A percentile compares a stretch with the other conserved stretches of the same genome.
phyloP scores from a whole-genome alignment of 2,888 invertebrate genomes.

The Acanthacorydalis orientalis region DNA sequence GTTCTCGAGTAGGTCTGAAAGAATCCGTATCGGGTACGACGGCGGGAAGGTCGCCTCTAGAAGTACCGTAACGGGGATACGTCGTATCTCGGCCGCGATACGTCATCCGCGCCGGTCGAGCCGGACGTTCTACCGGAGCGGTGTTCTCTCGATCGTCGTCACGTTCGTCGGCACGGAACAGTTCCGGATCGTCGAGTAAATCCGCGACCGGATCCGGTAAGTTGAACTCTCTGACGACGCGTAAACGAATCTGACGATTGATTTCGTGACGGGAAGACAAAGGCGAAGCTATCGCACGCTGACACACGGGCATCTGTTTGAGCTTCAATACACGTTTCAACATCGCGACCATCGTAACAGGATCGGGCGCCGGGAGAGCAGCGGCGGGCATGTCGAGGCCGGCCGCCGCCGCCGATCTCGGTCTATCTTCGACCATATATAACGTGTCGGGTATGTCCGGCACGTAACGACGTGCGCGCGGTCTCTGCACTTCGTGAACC shows the following conservation, averaged over 20 bases:
- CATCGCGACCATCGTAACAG: constrained; percentile 61
- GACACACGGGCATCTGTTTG: constrained; percentile 60
- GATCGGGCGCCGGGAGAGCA: constrained; percentile 58
- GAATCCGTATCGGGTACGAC: constrained; percentile 44
- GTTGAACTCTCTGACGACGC: constrained; percentile 87
- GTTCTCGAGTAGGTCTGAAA: constrained; percentile 24
- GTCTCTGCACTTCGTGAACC: constrained; percentile 57
- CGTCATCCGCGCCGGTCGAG: constrained; percentile 12
- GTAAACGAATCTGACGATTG: constrained; percentile 59
- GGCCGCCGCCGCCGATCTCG: constrained; percentile 30
- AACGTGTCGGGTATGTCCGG: constrained; percentile 84
- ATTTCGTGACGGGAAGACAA: constrained; percentile 63
- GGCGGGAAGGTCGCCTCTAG: constrained; percentile 42
- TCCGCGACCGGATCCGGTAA: constrained; percentile 78
- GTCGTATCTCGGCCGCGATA: constrained; percentile 40
- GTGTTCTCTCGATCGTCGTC: constrained; percentile 13
- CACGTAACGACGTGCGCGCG: constrained; percentile 53
- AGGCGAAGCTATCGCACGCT: constrained; percentile 57
- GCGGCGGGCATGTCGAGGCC: constrained; percentile 47
- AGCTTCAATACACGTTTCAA: constrained; percentile 72
- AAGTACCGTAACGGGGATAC: constrained; percentile 32
- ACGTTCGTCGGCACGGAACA: constrained; percentile 17
- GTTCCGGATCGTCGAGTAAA: constrained; percentile 41
- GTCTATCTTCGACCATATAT: constrained; percentile 66
- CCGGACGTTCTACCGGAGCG: constrained; percentile 12